Evolutionary conservation across 1,140 invertebrate genomes (phyloP).

Genomic region (Bradysia coprophila): DNA sequence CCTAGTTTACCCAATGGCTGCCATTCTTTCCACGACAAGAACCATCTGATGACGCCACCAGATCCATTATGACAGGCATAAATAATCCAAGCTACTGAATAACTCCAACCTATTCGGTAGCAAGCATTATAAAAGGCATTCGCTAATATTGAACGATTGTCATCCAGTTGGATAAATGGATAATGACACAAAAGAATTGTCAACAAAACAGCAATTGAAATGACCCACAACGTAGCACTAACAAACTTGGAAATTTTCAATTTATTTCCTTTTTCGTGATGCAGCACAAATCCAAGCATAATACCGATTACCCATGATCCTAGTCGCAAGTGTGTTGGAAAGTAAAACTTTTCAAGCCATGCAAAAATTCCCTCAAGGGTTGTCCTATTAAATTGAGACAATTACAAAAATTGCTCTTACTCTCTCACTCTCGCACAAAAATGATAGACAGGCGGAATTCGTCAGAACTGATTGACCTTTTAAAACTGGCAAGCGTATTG

Average conservation of each 20-base stretch:
- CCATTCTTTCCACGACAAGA: slow-evolving; percentile 27
- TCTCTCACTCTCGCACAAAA: too few relatives aligned
- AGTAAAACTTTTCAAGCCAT: not conserved
- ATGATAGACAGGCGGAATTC: too few relatives aligned
- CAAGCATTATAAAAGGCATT: slow-evolving; percentile 40
- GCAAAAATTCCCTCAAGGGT: too few relatives aligned
- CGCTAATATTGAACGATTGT: slow-evolving; percentile 14
- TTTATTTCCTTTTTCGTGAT: slow-evolving; percentile 6
- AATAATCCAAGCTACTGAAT: slow-evolving; percentile 44
- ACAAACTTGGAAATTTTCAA: slow-evolving; percentile 4
- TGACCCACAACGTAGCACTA: slow-evolving; percentile 8
- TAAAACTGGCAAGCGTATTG: too few relatives aligned
- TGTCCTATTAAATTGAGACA: too few relatives aligned
- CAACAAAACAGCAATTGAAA: slow-evolving; percentile 11
- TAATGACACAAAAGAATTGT: slow-evolving; percentile 12
- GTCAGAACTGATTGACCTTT: too few relatives aligned
- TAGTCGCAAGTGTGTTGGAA: not conserved
- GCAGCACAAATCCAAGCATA: slow-evolving; percentile 14
- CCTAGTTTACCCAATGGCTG: slow-evolving; percentile 27
- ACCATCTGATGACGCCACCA: slow-evolving; percentile 32
- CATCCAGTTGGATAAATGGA: slow-evolving; percentile 11
- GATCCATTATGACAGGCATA: slow-evolving; percentile 43
- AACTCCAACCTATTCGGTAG: slow-evolving; percentile 35
- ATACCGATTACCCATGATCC: not conserved
- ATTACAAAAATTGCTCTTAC: too few relatives aligned